Evolutionary conservation across 2,888 invertebrate genomes (phyloP), one percentile per base, ranked within the genome.

Genomic region (Sesia apiformis): DNA sequence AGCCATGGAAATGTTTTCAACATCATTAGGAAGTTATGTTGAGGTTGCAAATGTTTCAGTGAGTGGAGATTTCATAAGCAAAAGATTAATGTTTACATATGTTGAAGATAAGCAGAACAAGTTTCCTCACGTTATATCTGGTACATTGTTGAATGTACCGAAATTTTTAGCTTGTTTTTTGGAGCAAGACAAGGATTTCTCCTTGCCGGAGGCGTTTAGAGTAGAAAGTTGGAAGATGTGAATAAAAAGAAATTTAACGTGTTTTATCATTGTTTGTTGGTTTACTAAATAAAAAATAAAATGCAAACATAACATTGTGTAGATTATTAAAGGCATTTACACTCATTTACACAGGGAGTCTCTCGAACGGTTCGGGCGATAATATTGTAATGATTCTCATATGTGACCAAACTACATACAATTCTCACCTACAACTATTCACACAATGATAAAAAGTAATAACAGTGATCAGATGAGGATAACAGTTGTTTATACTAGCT

Each of bases 1-100:
- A 1, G 91, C 91, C 3, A 90, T 96, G 61, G 93, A 96, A 81
- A 91, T 96, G 85, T 96, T 92, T 90, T 95, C 96, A 0, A 90
- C 91, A 5, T 88, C 91, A 60, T 72, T 90, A 7, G 76, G 92
- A 42, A 75, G 82, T 6, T 96, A 94, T 69, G 73, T 96, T 7
- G 94, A 94, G 84, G 91, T 96, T 49, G 96, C 94, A 0, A 90
- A 93, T 77, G 70, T 97, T 46, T 94, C 95, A 38, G 70, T 93
- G 51, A 93, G 92, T 66, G 93, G 92, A 5, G 92, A 93, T 66
- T 97, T 92, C 71, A 91, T 96, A 40, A 94, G 95, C 63, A 95
- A 96, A 76, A 90, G 97, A 56, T 84, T 97, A 51, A 83, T 95
- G 67, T 93, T 95, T 60, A 93, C 91, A 49, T 94, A 92, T 70